Evolutionary conservation across 2,888 invertebrate species (phyloP), one percentile per base, ranked within the genome.

Genomic region (Phalera bucephala): DNA sequence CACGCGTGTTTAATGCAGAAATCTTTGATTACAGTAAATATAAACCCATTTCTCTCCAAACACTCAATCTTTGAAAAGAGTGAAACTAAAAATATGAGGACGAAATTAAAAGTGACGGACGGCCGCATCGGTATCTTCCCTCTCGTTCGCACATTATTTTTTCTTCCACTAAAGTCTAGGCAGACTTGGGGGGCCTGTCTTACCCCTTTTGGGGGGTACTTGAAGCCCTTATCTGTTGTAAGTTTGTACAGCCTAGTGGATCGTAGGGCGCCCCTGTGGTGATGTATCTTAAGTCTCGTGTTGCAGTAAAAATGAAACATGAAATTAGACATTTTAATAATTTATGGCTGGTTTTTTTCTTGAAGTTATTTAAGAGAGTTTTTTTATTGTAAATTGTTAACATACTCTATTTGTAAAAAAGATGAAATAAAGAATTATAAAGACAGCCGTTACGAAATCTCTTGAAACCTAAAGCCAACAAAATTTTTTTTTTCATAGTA

Each of bases 201-300:
- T 88, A 84, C 86, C 86, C 87, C 87, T 86, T 87, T 87, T 83
- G 77, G 87, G 87, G 85, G 85, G 85, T 81, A 81, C 87, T 86
- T 81, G 72, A 74, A 66, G 66, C 85, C 86, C 87, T 88, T 86
- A 89, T 87, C 88, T 83, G 82, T 80, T 72, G 80, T 82, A 89
- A 88, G 89, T 88, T 89, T 89, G 87, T 88, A 82, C 80, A 87
- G 78, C 72, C 82, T 82, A 87, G 86, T 86, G 85, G 80, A 77
- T 84, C 80, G 82, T 82, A 83, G 82, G 84, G 84, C 83, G 76
- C 79, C 81, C 79, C 82, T 87, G 82, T 74, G 71, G 78, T 80
- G 79, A 83, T 80, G 81, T 78, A 87, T 90, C 89, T 90, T 87
- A 78, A 84, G 80, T 72, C 70, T 65, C 64, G 60, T 75, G 88